Percentiles rank a stretch among this genome's conserved stretches.
These are phyloP conservation scores for Megaceryle maxima DNA, from an alignment of 2,113 vertebrate genomes.

Conservation along the genomic window DNA sequence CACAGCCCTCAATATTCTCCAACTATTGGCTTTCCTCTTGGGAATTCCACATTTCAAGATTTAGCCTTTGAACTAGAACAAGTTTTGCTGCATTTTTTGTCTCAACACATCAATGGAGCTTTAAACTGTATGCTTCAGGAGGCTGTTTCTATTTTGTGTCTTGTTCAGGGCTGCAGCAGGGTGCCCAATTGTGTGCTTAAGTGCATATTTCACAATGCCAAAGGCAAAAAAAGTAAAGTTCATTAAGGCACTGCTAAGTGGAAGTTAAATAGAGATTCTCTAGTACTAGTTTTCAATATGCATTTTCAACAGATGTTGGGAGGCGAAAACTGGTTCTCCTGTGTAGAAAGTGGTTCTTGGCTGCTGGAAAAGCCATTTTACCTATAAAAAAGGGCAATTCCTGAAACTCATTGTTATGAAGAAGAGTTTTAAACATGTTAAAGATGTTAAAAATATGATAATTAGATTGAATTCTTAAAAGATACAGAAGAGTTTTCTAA, in stretches of 20 bases:
- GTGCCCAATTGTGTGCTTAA: background rate
- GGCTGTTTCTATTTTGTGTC: background rate
- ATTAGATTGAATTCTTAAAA: background rate
- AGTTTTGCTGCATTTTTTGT: background rate
- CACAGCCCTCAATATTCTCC: background rate
- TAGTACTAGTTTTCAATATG: background rate
- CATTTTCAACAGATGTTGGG: background rate
- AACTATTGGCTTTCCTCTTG: background rate
- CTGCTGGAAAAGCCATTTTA: background rate
- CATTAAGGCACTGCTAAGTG: background rate
- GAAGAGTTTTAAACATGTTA: background rate
- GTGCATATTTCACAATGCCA: background rate
- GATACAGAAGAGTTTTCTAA: background rate
- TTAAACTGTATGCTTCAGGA: accelerated
- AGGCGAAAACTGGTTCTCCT: background rate
- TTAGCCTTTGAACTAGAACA: background rate
- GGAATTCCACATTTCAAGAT: background rate
- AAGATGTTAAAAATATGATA: background rate
- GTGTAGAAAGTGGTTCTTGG: background rate
- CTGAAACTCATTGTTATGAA: background rate
- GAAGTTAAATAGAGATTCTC: background rate
- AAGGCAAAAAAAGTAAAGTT: background rate
- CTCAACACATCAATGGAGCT: background rate
- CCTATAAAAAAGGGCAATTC: background rate
- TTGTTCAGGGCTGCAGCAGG: background rate